phyloP scores from a whole-genome alignment of 2,113 vertebrate genomes.

The Mellivora capensis region DNA sequence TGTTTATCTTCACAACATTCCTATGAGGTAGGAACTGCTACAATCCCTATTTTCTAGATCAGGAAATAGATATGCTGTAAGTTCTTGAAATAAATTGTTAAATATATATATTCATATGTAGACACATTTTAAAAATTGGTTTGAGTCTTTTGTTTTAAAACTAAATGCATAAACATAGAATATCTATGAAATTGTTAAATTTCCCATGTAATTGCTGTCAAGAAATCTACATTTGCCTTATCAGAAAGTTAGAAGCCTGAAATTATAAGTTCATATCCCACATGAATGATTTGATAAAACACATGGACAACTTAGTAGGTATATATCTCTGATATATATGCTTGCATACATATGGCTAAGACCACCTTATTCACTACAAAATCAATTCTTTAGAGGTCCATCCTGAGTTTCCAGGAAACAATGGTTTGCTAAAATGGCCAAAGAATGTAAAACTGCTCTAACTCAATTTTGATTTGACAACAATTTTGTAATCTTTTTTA shows the following conservation, averaged over 20 bases:
- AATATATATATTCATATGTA: neutral
- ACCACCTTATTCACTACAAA: neutral
- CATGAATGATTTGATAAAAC: neutral
- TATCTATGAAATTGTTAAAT: neutral
- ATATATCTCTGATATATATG: neutral
- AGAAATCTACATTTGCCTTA: neutral
- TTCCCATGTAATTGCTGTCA: neutral
- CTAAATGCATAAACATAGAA: neutral
- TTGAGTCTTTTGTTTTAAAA: slow-evolving; percentile 9
- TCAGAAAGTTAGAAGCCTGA: neutral
- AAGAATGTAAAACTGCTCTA: neutral
- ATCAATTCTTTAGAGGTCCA: neutral
- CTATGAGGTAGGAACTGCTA: neutral
- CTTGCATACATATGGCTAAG: neutral
- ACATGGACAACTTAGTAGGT: neutral
- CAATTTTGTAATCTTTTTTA: neutral
- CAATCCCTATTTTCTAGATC: neutral
- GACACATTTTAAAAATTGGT: neutral
- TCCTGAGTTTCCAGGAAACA: neutral
- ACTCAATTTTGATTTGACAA: neutral
- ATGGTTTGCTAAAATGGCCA: neutral
- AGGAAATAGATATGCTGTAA: neutral
- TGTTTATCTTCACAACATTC: neutral
- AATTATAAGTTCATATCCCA: neutral
- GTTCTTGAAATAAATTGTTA: neutral